Evolutionary conservation across 2,888 invertebrate genomes (phyloP).

Genomic region (Heliconius ethilla): DNA sequence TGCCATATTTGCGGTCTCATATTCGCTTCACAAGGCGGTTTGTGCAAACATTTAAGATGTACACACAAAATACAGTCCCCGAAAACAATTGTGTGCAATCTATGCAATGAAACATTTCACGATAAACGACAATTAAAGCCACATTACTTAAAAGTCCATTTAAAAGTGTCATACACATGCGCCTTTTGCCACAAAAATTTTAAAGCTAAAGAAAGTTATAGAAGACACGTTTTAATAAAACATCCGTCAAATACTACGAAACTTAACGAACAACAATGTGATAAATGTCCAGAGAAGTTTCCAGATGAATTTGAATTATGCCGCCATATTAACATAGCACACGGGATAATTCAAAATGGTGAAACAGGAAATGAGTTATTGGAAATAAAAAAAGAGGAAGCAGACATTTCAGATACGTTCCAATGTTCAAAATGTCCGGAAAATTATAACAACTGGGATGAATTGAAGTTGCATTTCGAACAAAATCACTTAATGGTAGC

Average conservation of each 20-base stretch:
- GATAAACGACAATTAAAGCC: slow-evolving; percentile 69
- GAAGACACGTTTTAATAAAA: slow-evolving; percentile 67
- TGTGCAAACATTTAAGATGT: slow-evolving; percentile 70
- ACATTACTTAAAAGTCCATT: slow-evolving; percentile 70
- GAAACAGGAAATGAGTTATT: slow-evolving; percentile 45
- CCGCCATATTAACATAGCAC: slow-evolving; percentile 63
- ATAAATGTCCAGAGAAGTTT: slow-evolving; percentile 65
- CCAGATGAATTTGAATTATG: slow-evolving; percentile 70
- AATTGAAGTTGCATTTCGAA: slow-evolving; percentile 65
- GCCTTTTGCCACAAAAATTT: slow-evolving; percentile 66
- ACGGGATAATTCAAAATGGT: slow-evolving; percentile 47
- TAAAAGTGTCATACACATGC: slow-evolving; percentile 71
- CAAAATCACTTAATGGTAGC: slow-evolving; percentile 59
- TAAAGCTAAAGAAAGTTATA: slow-evolving; percentile 71
- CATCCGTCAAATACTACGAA: slow-evolving; percentile 54
- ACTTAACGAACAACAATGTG: slow-evolving; percentile 61
- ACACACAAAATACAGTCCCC: slow-evolving; percentile 69
- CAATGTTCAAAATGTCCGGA: slow-evolving; percentile 71
- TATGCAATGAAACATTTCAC: slow-evolving; percentile 71
- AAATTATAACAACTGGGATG: slow-evolving; percentile 60
- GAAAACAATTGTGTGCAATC: slow-evolving; percentile 66
- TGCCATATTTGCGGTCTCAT: slow-evolving; percentile 71
- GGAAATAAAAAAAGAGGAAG: slow-evolving; percentile 62
- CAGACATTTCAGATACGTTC: slow-evolving; percentile 58
- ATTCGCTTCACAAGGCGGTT: slow-evolving; percentile 67